Evolutionary conservation across 1,140 invertebrate species (phyloP).

Genomic region (Theocolax elegans): DNA sequence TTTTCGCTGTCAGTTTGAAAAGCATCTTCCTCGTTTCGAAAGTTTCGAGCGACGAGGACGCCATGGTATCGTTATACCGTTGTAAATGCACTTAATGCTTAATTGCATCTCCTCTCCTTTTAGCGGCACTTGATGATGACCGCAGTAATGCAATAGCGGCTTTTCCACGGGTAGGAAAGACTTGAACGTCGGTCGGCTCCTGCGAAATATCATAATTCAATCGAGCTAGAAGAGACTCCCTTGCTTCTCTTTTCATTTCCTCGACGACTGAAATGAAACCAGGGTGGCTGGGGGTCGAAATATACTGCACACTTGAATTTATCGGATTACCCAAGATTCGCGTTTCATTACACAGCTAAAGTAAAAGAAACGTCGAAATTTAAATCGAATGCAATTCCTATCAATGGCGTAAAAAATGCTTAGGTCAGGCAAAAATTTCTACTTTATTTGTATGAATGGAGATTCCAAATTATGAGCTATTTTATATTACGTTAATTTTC

Average conservation of each 20-base stretch:
- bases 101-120: slow-evolving; percentile 35
- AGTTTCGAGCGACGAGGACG: slow-evolving; percentile 2
- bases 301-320: neutral
- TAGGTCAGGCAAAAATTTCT: no score
- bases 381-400: no score
- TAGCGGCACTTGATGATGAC: slow-evolving; percentile 25
- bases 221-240: neutral
- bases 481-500: no score
- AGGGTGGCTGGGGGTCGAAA: neutral
- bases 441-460: no score
- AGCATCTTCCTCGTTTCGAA: neutral
- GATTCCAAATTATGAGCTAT: no score
- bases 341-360: neutral
- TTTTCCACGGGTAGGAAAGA: neutral
- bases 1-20: slow-evolving; percentile 24
- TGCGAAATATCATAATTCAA: slow-evolving; percentile 33
- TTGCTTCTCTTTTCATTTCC: neutral
- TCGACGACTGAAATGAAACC: neutral
- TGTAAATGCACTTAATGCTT: slow-evolving; percentile 38
- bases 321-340: neutral
- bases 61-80: slow-evolving; percentile 14
- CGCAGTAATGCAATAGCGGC: slow-evolving; percentile 28
- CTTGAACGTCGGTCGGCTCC: neutral
- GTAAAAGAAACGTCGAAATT: neutral
- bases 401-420: neutral